Percentiles rank a stretch among this genome's conserved stretches.
Evolutionary conservation across 2,888 invertebrate genomes (phyloP).

Genomic region (Drosophila nr. medialis): DNA sequence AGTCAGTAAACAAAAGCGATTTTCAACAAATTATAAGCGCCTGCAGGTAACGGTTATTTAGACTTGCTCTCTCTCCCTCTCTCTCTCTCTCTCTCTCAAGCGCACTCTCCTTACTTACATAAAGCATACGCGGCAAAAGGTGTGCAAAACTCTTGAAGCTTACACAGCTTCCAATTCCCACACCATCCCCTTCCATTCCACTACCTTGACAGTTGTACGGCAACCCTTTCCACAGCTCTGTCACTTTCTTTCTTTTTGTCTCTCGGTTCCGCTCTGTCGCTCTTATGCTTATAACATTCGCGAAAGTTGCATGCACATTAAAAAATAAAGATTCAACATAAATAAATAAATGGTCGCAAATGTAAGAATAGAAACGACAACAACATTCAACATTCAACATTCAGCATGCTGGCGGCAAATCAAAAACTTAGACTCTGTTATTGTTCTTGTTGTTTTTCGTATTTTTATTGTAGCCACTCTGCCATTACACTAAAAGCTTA

Average conservation of each 20-base stretch:
- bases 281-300: slow-evolving; percentile 33
- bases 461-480: slow-evolving; percentile 47
- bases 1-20: slow-evolving; percentile 35
- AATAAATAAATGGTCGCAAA: slow-evolving; percentile 71
- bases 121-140: slow-evolving; percentile 79
- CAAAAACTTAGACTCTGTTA: slow-evolving; percentile 53
- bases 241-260: neutral
- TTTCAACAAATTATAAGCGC: slow-evolving; percentile 54
- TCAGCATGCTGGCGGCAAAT: slow-evolving; percentile 57
- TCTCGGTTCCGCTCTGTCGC: neutral
- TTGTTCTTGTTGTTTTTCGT: slow-evolving; percentile 17
- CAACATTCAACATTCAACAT: slow-evolving; percentile 25
- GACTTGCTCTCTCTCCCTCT: slow-evolving; percentile 19
- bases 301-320: slow-evolving; percentile 74
- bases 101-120: slow-evolving; percentile 53
- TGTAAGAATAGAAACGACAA: slow-evolving; percentile 51
- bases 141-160: slow-evolving; percentile 67
- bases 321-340: slow-evolving; percentile 70
- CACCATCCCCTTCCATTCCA: neutral
- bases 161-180: neutral
- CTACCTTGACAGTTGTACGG: slow-evolving; percentile 7
- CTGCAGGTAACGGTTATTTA: slow-evolving; percentile 41
- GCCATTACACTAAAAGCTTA: slow-evolving; percentile 73
- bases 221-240: slow-evolving; percentile 46
- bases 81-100: slow-evolving; percentile 12